Conservation (phyloP, 2,797 vertebrate species). For the Myotis planiceps region DNA sequence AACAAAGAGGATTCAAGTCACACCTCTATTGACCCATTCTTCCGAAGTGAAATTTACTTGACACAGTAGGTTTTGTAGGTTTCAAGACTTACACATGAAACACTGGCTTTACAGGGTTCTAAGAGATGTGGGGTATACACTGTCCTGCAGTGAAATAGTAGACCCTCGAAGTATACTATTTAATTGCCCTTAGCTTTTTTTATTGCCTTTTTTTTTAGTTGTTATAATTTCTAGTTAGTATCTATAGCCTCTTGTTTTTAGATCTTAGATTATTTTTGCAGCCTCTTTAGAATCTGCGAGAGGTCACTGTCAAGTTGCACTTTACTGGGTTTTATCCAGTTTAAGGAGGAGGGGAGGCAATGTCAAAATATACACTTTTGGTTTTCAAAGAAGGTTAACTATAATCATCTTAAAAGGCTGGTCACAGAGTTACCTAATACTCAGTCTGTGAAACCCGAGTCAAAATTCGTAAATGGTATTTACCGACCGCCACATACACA, state of each 20-base stretch:
- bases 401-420: slow-evolving; percentile 55
- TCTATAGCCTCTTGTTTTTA: slow-evolving; percentile 67
- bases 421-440: slow-evolving; percentile 48
- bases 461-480: slow-evolving; percentile 56
- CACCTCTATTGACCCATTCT: slow-evolving; percentile 58
- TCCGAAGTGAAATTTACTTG: slow-evolving; percentile 75
- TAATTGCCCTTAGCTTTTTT: slow-evolving; percentile 70
- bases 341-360: slow-evolving; percentile 58
- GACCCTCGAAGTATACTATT: slow-evolving; percentile 74
- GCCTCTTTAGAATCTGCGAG: slow-evolving; percentile 77
- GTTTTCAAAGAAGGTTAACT: slow-evolving; percentile 64
- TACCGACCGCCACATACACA: slow-evolving; percentile 15
- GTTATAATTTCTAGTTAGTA: slow-evolving; percentile 66
- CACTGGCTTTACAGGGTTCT: slow-evolving; percentile 79
- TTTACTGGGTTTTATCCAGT: slow-evolving; percentile 81
- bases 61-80: slow-evolving; percentile 65
- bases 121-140: slow-evolving; percentile 45
- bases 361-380: slow-evolving; percentile 67
- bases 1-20: slow-evolving; percentile 63
- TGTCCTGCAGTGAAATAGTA: slow-evolving; percentile 65
- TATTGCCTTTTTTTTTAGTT: slow-evolving; percentile 50
- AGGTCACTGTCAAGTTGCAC: slow-evolving; percentile 81
- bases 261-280: slow-evolving; percentile 67
- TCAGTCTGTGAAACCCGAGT: slow-evolving; percentile 66
- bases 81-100: slow-evolving; percentile 75